phyloP scores from a whole-genome alignment of 2,797 vertebrate species.

The Anisognathus igniventris region DNA sequence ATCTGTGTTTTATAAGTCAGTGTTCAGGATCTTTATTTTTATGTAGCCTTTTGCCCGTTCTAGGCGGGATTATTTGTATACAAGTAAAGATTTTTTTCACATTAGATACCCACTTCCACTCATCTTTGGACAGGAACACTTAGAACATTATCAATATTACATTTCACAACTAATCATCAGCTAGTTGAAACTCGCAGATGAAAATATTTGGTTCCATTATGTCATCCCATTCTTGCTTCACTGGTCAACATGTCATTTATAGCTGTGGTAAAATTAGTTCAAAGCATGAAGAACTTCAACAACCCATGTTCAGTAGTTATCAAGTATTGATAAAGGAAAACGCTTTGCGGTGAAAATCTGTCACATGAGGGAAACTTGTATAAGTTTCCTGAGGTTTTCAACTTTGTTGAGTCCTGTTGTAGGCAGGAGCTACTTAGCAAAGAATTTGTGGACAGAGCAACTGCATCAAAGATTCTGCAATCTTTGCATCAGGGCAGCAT shows the following conservation, averaged over 20 bases:
- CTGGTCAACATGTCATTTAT: background rate
- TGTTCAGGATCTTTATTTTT: background rate
- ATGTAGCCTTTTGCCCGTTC: background rate
- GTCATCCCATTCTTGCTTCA: background rate
- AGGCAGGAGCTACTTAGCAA: background rate
- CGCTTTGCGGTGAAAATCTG: background rate
- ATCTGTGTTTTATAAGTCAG: background rate
- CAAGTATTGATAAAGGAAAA: background rate
- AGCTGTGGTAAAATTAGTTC: background rate
- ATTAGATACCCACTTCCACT: background rate
- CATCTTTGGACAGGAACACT: background rate
- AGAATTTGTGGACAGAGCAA: background rate
- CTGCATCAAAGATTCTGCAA: background rate
- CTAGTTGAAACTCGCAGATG: background rate
- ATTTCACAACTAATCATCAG: background rate
- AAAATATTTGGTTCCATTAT: background rate
- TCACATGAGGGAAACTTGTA: background rate
- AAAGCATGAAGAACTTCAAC: background rate
- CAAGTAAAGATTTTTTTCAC: background rate
- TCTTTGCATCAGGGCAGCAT: background rate
- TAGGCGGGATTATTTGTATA: background rate
- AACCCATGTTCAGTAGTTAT: background rate
- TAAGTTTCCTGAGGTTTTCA: background rate
- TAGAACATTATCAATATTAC: background rate
- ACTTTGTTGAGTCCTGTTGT: background rate